Evolutionary conservation across 2,888 invertebrate genomes (phyloP), one percentile per base, ranked within the genome.

Genomic region (Thera britannica): DNA sequence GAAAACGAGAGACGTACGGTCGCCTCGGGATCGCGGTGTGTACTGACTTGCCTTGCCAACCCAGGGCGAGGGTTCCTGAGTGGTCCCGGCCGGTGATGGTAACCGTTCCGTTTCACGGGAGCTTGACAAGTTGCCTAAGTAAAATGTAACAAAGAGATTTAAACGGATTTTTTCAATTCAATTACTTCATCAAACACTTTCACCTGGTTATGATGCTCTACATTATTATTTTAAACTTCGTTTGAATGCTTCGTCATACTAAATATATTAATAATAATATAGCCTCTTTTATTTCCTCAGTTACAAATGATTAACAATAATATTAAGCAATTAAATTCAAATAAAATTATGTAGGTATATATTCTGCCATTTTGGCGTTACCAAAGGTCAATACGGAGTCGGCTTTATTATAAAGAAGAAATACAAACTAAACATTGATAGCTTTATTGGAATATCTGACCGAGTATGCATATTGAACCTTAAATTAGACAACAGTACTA

Each of bases 51-150:
- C 77, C 77, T 75, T 75, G 78, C 78, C 82, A 82, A 87, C 84
- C 90, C 90, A 84, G 89, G 90, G 87, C 87, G 85, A 88, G 86
- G 87, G 87, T 84, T 80, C 75, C 65, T 55, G 82, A 83, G 83
- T 87, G 69, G 84, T 85, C 89, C 90, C 90, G 89, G 92, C 90
- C 87, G 90, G 87, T 83, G 83, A 79, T 80, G 70, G 77, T 73
- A 75, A 72, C 68, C 88, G 88, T 87, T 90, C 85, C 92, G 80
- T 90, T 91, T 72, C 76, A 87, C 85, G 83, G 74, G 46, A 61
- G 61, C 62, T 59, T 67, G 59, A 72, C 75, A 62, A 58, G 66
- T 72, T 70, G 58, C 58, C 49, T 61, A 46, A 65, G 68, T 70
- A 54, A 54, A 63, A 58, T 57, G 63, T 58, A 65, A 74, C 70